These are phyloP conservation scores for Trichopria drosophilae DNA, from an alignment of 2,888 invertebrate species.

Conservation along the genomic window DNA sequence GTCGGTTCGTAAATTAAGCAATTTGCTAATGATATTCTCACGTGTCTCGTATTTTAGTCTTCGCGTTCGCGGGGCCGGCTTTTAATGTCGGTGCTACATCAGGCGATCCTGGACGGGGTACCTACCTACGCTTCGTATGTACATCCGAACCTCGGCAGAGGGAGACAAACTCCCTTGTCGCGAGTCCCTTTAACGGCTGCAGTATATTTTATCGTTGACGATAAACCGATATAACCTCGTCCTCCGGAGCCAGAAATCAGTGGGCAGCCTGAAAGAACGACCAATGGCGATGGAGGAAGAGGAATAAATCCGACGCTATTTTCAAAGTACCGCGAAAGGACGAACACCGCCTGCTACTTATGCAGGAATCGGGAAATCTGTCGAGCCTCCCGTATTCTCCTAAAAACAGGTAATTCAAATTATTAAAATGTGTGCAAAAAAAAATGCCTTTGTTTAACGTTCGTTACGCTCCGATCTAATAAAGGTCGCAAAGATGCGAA, in stretches of 20 bases:
- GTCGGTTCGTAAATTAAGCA: conserved; percentile 56
- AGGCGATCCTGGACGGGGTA: conserved; percentile 40
- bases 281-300: too few relatives aligned
- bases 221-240: conserved; percentile 43
- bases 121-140: conserved; percentile 16
- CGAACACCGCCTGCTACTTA: too few relatives aligned
- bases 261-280: not conserved
- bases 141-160: conserved; percentile 36
- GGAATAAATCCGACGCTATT: too few relatives aligned
- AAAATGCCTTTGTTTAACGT: not conserved
- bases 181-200: conserved; percentile 46
- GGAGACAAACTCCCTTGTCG: conserved; percentile 47
- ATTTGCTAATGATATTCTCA: conserved; percentile 58
- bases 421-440: not conserved
- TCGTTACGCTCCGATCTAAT: conserved; percentile 33
- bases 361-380: too few relatives aligned
- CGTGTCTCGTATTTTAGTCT: conserved; percentile 54
- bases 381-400: too few relatives aligned
- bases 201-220: conserved; percentile 48
- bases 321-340: too few relatives aligned
- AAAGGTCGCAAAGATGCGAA: conserved; percentile 23
- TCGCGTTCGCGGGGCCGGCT: conserved; percentile 47
- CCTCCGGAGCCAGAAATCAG: conserved; percentile 10
- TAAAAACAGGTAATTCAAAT: too few relatives aligned
- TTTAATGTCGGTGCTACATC: conserved; percentile 52